Base-by-base conservation (phyloP, 2,113 vertebrate genomes). In the Malurus melanocephalus region DNA sequence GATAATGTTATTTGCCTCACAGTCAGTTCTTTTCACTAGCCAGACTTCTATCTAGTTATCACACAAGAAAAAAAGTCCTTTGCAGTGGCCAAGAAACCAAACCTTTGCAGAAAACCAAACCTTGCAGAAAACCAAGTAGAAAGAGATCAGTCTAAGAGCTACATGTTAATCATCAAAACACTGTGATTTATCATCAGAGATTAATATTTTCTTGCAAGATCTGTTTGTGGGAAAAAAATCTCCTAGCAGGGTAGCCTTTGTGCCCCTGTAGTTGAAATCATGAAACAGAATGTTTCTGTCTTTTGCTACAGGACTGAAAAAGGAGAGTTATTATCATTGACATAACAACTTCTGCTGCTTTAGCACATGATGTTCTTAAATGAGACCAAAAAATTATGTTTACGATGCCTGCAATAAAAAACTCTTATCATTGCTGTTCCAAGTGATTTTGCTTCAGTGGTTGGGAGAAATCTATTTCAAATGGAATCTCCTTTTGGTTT, bases 221-320 rank as follows among this genome's bases (percentile, higher is more conserved):
- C 11, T 73, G 18, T 68, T 92, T 87, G 43, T 89, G 72, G 46
- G 60, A 69, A 92, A 79, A 80, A 66, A 66, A 11, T 62, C 53
- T 66, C 46, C 22, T 73, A 86, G 12, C 18, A 67, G 51, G 15
- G 35, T 48, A 85, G 42, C 30, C 27, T 81, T 43, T 80, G 13
- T 87, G 59, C 18, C 56, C 32, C 61, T 4, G 2, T 77, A 75
- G n/a, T 45, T 71, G 27, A 92, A 91, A 71, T 74, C 23, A 67
- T 64, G 85, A 85, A 91, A 78, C 10, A 71, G n/a, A 94, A 67
- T 85, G 20, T 80, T 79, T 83, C 72, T 87, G 48, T n/a, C 6
- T 56, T 92, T 77, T 8, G 0, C 35, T 61, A 12, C 27, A 35
- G 43, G n/a, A 80, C 33, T 89, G 45, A n/a, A 53, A 77, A 51